Conservation (phyloP, 2,113 vertebrate genomes). For the Anhinga rufa region DNA sequence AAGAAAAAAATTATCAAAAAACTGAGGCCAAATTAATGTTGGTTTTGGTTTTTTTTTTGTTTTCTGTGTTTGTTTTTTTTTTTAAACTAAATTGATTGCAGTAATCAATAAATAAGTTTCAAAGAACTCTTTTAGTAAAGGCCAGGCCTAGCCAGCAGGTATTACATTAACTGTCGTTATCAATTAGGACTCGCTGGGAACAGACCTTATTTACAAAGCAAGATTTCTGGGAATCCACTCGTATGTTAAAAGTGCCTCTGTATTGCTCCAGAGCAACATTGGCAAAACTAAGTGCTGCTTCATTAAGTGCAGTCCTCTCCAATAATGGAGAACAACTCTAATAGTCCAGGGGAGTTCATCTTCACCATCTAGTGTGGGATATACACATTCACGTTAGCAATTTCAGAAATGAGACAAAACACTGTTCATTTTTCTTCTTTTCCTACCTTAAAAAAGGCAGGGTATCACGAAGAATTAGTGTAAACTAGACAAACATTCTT, state of each 20-base stretch:
- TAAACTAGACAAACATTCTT: not conserved
- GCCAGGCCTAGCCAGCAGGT: not conserved
- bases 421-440: not conserved
- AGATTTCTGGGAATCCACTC: slow-evolving; percentile 46
- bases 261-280: not conserved
- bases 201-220: slow-evolving; percentile 52
- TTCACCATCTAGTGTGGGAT: not conserved
- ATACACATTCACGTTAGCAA: not conserved
- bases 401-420: not conserved
- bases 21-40: not conserved
- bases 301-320: not conserved
- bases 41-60: too few species aligned
- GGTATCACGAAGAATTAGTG: not conserved
- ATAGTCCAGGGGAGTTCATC: not conserved
- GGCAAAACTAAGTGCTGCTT: slow-evolving; percentile 29
- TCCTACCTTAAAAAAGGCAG: not conserved
- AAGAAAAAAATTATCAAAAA: not conserved
- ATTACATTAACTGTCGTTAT: slow-evolving; percentile 50
- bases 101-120: slow-evolving; percentile 39
- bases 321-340: not conserved
- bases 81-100: not conserved
- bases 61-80: not conserved
- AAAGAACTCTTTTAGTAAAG: slow-evolving; percentile 38
- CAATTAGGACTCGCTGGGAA: slow-evolving; percentile 24
- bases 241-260: not conserved